Base-by-base conservation (phyloP, 2,888 invertebrate species). In the Xanthostigma xanthostigma region DNA sequence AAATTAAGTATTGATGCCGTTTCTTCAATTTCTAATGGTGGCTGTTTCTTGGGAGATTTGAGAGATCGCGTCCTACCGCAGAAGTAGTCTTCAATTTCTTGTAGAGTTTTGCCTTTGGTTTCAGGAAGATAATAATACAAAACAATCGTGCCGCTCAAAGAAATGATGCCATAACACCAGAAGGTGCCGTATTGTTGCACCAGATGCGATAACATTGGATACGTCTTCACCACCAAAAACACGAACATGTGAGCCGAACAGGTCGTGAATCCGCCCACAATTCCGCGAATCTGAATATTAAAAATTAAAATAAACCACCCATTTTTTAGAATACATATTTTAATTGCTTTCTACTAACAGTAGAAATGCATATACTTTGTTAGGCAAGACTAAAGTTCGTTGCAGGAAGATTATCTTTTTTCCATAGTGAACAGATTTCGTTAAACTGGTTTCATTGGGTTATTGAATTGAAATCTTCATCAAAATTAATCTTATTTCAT, bases 21-120 rank as follows among this genome's bases (percentile, higher is more conserved):
- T 27, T 27, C 27, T 27, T 27, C 27, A 27, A 27, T 27, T 27
- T 27, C 27, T 6, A 5, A 6, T 27, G 27, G 27, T 6, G 27
- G 27, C 6, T 27, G 27, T 27, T 27, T 27, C 6, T 27, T 27
- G 27, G 27, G 27, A 27, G 27, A 27, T 37, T 68, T 70, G 13
- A 80, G 61, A 0, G 70, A 63, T 52, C 72, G 71, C 1, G 71
- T 76, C 56, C 79, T 71, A 1, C 80, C 80, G 44, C 76, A 75
- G 64, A 80, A 81, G 60, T 79, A 80, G 55, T 81, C 81, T 63
- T 81, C 81, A 49, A 81, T 81, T 60, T 81, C 81, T 60, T 81
- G 81, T 1, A 81, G 64, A 2, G 76, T 69, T 55, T 69, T 74
- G n/a, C 78, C 79, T 63, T 81, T 80, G 0, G 81, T 81, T 59